A percentile compares a stretch with the other conserved stretches of the same genome.
Conservation (phyloP, 2,113 vertebrate species). For the Mesembrinibis cayennensis region DNA sequence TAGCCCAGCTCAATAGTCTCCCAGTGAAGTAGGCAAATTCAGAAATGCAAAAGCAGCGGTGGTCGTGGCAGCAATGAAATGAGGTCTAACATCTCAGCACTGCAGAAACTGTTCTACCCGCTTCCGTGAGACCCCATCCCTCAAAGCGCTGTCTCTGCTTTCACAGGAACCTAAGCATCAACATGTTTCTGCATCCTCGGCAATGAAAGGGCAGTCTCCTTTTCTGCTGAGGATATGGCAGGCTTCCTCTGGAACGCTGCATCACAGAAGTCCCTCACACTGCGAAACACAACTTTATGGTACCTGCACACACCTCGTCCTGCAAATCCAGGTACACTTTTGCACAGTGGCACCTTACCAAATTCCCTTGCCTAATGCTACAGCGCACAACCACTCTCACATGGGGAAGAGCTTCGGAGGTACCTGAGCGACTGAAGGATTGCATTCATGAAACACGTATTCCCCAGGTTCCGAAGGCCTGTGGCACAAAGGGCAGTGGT, state of each 20-base stretch:
- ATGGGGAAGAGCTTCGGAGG: neutral
- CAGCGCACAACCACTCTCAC: neutral
- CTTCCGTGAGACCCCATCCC: neutral
- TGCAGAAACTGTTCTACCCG: neutral
- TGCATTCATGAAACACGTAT: conserved; percentile 99
- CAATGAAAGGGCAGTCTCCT: neutral
- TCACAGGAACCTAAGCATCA: neutral
- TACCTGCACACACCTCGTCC: neutral
- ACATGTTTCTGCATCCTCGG: rapidly evolving
- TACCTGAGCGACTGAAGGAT: conserved; percentile 99
- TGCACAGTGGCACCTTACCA: neutral
- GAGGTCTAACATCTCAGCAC: neutral
- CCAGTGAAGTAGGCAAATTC: neutral
- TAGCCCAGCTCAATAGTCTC: neutral
- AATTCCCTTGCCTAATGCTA: neutral
- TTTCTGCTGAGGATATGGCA: neutral
- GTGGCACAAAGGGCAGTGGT: conserved; percentile 85
- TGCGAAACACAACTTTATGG: rapidly evolving
- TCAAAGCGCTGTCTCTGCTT: neutral
- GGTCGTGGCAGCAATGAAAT: neutral
- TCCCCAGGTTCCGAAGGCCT: conserved; percentile 93
- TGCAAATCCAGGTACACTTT: neutral
- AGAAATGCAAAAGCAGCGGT: neutral
- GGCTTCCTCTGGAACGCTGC: neutral
- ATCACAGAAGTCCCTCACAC: neutral